Evolutionary conservation across 2,888 invertebrate species (phyloP), one percentile per base, ranked within the genome.

Genomic region (Alitta virens): DNA sequence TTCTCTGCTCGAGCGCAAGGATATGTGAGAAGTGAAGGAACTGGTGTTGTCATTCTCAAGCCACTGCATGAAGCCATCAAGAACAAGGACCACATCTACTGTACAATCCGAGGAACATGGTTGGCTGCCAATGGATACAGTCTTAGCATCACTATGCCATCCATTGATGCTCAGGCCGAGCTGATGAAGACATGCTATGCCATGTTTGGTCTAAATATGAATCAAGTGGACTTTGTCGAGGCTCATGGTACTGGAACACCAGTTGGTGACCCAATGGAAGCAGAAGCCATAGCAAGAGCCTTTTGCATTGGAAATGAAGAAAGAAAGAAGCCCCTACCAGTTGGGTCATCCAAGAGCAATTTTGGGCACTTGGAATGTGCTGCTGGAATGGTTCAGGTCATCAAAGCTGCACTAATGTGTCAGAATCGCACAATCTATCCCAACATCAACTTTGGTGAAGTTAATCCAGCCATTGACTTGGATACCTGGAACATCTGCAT

Each of bases 1-100:
- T 82, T 82, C 63, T 79, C 79, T 60, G 71, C 68, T 1, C 56
- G 68, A 23, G 81, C 82, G 5, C 69, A 73, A 56, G 82, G 82
- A 18, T 82, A 80, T 64, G 79, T 75, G 18, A 65, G 79, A 55
- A 74, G 75, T 5, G 82, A 82, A 59, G 80, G 78, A 0, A 74
- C 74, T 56, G 80, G 76, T 0, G 74, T 71, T n/a, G 63, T 79
- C 7, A 62, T 79, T 24, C 54, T 81, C 27, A 79, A 79, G 60
- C 61, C 71, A 3, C 69, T 76, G 0, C 57, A 54, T 3, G 68
- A 71, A 43, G 69, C 73, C 9, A 23, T 66, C 5, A 55, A 53
- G 18, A 63, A 68, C 27, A 52, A 59, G 9, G 71, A 71, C 63
- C 53, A 64, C 18, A 70, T 76, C 59, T 68, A 71, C 58, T 73